phyloP scores from a whole-genome alignment of 1,140 invertebrate genomes.

The Asbolus verrucosus region DNA sequence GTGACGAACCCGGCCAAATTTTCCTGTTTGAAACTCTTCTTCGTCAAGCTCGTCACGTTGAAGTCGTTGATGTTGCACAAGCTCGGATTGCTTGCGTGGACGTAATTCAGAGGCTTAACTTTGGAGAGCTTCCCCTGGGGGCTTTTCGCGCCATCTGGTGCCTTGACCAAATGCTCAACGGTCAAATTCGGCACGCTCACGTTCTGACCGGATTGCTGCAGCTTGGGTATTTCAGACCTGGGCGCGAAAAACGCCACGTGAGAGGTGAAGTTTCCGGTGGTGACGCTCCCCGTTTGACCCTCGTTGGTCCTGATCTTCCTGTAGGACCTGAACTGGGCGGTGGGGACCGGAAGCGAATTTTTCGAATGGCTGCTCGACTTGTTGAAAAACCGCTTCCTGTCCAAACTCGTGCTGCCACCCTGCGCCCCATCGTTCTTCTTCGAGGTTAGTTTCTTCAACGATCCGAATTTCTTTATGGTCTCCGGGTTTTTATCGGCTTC shows the following conservation, averaged over 20 bases:
- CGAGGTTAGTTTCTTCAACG: slow-evolving; percentile 75
- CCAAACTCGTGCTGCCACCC: slow-evolving; percentile 73
- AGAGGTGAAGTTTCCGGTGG: slow-evolving; percentile 63
- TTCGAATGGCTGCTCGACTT: slow-evolving; percentile 63
- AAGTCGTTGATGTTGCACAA: slow-evolving; percentile 68
- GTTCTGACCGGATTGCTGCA: slow-evolving; percentile 54
- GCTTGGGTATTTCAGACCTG: slow-evolving; percentile 52
- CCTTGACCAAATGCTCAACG: slow-evolving; percentile 47
- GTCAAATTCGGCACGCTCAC: slow-evolving; percentile 60
- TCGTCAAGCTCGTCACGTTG: slow-evolving; percentile 50
- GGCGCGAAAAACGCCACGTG: slow-evolving; percentile 61
- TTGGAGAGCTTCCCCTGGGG: slow-evolving; percentile 51
- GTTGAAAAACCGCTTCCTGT: slow-evolving; percentile 77
- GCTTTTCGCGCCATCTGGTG: background rate
- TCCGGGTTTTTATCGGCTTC: slow-evolving; percentile 58
- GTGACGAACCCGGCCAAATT: slow-evolving; percentile 70
- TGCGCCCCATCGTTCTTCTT: slow-evolving; percentile 65
- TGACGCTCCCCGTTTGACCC: slow-evolving; percentile 55
- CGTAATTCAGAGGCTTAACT: slow-evolving; percentile 69
- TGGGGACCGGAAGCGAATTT: slow-evolving; percentile 77
- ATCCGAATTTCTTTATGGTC: slow-evolving; percentile 70
- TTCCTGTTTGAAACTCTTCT: slow-evolving; percentile 55
- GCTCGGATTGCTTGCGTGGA: slow-evolving; percentile 77
- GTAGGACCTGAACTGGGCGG: slow-evolving; percentile 82
- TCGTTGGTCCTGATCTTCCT: slow-evolving; percentile 69